phyloP scores from a whole-genome alignment of 1,140 invertebrate species.

The Trachymyrmex septentrionalis region DNA sequence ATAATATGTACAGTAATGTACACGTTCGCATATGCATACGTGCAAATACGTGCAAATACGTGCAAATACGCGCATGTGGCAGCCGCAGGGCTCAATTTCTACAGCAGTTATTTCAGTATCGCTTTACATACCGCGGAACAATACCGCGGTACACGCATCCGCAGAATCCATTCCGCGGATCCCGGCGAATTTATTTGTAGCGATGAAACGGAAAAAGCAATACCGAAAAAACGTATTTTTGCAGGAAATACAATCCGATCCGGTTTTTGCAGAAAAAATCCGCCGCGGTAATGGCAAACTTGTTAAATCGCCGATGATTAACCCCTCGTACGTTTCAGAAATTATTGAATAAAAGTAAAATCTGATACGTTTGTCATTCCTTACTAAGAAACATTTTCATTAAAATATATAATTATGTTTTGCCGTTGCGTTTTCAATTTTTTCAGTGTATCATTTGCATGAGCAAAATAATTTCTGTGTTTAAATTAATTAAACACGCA shows the following conservation, averaged over 20 bases:
- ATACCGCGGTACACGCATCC: conserved; percentile 45
- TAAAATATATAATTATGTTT: conserved; percentile 11
- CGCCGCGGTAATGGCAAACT: conserved; percentile 41
- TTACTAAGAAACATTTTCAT: not conserved
- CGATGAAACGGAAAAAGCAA: conserved; percentile 64
- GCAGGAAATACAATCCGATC: conserved; percentile 55
- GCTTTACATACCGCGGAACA: conserved; percentile 70
- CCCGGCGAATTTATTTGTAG: conserved; percentile 61
- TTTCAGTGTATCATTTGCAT: not conserved
- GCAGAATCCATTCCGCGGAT: conserved; percentile 50
- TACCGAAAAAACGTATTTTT: conserved; percentile 62
- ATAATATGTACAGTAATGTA: conserved; percentile 7
- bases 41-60: conserved; percentile 37
- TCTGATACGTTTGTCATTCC: conserved; percentile 7
- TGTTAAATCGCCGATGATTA: conserved; percentile 56
- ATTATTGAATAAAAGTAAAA: conserved; percentile 57
- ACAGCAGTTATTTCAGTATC: conserved; percentile 72
- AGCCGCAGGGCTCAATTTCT: conserved; percentile 67
- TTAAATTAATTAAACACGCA: not conserved
- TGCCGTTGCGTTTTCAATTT: not conserved
- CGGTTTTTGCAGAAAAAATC: conserved; percentile 47
- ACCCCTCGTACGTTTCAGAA: not conserved
- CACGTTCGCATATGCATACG: conserved; percentile 43
- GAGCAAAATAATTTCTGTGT: not conserved
- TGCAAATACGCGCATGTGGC: conserved; percentile 35